Evolutionary conservation across 1,140 invertebrate species (phyloP), one percentile per base, ranked within the genome.

Genomic region (Arctopsyche grandis): DNA sequence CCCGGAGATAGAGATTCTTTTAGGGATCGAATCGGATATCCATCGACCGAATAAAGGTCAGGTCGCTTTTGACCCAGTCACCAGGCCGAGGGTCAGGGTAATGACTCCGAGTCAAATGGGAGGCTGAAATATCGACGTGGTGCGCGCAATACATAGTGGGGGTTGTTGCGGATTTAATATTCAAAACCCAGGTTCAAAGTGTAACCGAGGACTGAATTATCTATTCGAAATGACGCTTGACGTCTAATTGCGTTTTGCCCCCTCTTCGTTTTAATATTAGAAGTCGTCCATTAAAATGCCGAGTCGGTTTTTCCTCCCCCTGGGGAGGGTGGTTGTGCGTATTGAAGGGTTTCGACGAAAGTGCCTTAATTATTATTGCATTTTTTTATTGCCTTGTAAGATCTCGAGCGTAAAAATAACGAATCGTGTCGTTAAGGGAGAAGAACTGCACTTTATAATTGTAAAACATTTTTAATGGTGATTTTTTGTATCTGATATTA

Each of bases 361-460:
- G 63, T 66, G 24, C 22, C 63, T 66, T 66, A 66, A 66, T 66
- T 66, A 60, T 60, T 60, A 66, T 66, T 66, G 63, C 63, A 22
- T 26, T 66, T 66, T n/a, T 60, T 19, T 60, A 52, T 52, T 16
- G 48, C 48, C 48, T 10, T 16, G 48, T 52, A 52, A 52, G 48
- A 52, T 52, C 12, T 52, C 48, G 10, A 22, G 0, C 10, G 24
- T 22, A 66, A 66, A 66, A 66, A 66, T 66, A 66, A 66, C 24
- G 63, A 66, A 66, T 66, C 14, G 24, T 10, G 9, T 66, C 24
- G 63, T 66, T 26, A 14, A 10, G 22, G 10, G 12, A 12, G 10
- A 66, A 26, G 56, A n/a, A n/a, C n/a, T n/a, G n/a, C n/a, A n/a
- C n/a, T n/a, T n/a, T 21, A 60, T 19, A 19, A 60, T 60, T 60